Percentiles rank a stretch among this genome's conserved stretches.
These are phyloP conservation scores for Cyphomyrmex costatus DNA, from an alignment of 1,140 invertebrate genomes.

Conservation along the genomic window DNA sequence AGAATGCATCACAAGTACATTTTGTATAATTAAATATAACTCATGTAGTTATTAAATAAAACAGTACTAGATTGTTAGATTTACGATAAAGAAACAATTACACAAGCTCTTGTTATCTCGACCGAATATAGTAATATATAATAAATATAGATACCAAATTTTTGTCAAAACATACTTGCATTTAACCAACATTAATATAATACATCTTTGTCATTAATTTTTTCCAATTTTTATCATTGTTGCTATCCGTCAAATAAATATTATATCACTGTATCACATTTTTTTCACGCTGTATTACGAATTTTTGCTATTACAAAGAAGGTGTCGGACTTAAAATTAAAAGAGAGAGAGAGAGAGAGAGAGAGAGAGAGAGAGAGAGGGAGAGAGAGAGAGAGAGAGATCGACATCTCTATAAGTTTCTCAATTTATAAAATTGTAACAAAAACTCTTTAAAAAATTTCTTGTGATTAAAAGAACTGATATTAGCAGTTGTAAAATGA, in stretches of 20 bases:
- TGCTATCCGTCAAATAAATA: not conserved
- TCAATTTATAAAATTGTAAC: not conserved
- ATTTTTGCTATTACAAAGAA: not conserved
- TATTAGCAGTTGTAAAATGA: not conserved
- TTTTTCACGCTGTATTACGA: not conserved
- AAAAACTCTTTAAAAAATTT: not conserved
- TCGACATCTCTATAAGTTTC: not conserved
- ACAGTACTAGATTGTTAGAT: constrained; percentile 17
- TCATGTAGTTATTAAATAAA: not conserved
- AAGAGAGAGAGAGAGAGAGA: too few relatives aligned
- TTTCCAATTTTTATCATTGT: not conserved
- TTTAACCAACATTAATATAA: not conserved
- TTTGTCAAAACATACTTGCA: constrained; percentile 19
- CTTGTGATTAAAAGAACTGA: not conserved
- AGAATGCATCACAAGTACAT: constrained; percentile 21
- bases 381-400: too few relatives aligned
- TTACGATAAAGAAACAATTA: not conserved
- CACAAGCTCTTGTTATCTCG: not conserved
- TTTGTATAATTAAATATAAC: constrained; percentile 46
- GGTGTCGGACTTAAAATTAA: not conserved
- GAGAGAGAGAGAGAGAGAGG: too few relatives aligned
- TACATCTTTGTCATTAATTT: not conserved
- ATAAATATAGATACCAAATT: not conserved
- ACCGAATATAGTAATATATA: not conserved
- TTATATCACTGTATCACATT: too few relatives aligned